These are phyloP conservation scores for Sipunculus nudus DNA, from an alignment of 2,888 invertebrate species.

Conservation along the genomic window DNA sequence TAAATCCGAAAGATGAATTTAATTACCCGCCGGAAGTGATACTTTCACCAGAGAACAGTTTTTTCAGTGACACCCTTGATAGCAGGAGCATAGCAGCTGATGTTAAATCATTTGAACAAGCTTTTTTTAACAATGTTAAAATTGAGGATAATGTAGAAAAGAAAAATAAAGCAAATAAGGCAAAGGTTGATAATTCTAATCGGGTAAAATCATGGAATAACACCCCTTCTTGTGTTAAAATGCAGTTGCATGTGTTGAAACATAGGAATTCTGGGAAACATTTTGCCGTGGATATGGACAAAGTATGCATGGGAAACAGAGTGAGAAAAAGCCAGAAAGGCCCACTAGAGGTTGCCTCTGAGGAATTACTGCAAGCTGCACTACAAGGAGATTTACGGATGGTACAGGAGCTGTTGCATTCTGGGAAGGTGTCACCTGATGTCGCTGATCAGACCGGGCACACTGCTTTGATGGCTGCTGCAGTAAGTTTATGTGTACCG, in stretches of 20 bases:
- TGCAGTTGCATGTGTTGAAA: conserved; percentile 58
- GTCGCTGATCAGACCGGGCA: conserved; percentile 60
- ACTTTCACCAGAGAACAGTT: conserved; percentile 41
- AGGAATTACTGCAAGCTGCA: conserved; percentile 53
- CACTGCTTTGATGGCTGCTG: conserved; percentile 60
- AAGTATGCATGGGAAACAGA: conserved; percentile 50
- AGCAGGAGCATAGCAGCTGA: conserved; percentile 58
- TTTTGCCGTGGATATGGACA: conserved; percentile 49
- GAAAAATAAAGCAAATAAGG: conserved; percentile 23
- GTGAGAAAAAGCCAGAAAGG: conserved; percentile 44
- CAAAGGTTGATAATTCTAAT: too few species aligned
- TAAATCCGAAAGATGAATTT: conserved; percentile 41
- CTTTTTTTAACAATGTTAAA: conserved; percentile 47
- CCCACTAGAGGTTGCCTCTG: conserved; percentile 53
- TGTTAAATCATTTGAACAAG: conserved; percentile 54
- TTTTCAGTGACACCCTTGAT: conserved; percentile 54
- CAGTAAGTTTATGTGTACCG: conserved; percentile 58
- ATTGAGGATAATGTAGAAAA: not conserved
- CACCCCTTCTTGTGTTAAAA: conserved; percentile 52
- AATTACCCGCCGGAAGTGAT: conserved; percentile 36
- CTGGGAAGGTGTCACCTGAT: conserved; percentile 56
- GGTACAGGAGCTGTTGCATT: conserved; percentile 53
- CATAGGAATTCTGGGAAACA: conserved; percentile 43
- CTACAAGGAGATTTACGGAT: conserved; percentile 47
- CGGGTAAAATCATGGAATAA: conserved; percentile 52